These are phyloP conservation scores for Alcis repandata DNA, from an alignment of 2,888 invertebrate species.

Conservation along the genomic window DNA sequence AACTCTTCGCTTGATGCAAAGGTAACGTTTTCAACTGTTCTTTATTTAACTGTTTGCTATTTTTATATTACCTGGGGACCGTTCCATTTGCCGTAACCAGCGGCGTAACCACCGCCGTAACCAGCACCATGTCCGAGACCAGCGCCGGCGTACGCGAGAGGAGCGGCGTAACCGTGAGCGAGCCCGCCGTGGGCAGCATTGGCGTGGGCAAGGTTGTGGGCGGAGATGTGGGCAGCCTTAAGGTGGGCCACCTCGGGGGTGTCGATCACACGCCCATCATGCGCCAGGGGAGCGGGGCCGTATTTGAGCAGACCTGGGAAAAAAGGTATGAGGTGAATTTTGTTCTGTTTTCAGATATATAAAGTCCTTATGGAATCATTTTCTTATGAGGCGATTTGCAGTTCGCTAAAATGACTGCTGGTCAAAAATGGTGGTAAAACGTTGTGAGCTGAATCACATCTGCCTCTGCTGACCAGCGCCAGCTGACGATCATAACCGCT, in stretches of 20 bases:
- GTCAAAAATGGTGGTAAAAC: too few relatives aligned
- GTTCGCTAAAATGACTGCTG: too few relatives aligned
- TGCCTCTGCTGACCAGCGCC: too few relatives aligned
- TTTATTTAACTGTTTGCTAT: background rate
- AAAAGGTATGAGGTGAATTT: background rate
- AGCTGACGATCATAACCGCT: too few relatives aligned
- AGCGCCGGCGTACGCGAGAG: conserved; percentile 57
- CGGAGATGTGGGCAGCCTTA: conserved; percentile 84
- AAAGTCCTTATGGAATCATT: too few relatives aligned
- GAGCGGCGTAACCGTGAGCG: conserved; percentile 58
- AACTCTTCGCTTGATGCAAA: background rate
- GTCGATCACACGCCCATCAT: conserved; percentile 82
- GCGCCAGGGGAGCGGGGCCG: conserved; percentile 83
- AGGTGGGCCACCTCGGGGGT: conserved; percentile 87
- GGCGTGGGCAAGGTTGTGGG: conserved; percentile 76
- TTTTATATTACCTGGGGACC: conserved; percentile 67
- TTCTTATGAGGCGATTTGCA: too few relatives aligned
- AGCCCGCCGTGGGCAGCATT: conserved; percentile 61
- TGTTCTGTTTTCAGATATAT: background rate
- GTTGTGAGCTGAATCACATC: too few relatives aligned
- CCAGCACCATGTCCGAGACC: conserved; percentile 56
- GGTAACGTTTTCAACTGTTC: too few relatives aligned
- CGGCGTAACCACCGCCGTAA: conserved; percentile 63
- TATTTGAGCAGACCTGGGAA: conserved; percentile 78
- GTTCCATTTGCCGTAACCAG: conserved; percentile 81